Evolutionary conservation across 2,888 invertebrate species (phyloP).

Genomic region (Exephanes ischioxanthus): DNA sequence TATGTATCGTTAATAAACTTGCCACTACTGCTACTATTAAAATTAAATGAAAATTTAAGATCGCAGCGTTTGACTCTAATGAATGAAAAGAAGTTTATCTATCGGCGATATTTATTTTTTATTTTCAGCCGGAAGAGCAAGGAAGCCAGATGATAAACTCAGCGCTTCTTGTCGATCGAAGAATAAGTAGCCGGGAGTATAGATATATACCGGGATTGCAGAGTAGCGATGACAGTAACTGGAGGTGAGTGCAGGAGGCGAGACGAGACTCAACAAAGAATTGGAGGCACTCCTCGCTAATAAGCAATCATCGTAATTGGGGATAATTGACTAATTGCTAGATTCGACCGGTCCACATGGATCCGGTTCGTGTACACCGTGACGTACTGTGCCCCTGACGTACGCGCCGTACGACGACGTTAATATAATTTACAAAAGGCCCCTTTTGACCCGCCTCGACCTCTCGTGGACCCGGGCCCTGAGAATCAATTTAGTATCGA

Average conservation of each 20-base stretch:
- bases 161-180: slow-evolving; percentile 4
- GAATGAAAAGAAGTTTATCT: neutral
- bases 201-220: slow-evolving; percentile 23
- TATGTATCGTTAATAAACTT: too few relatives aligned
- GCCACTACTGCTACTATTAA: too few relatives aligned
- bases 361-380: slow-evolving; percentile 53
- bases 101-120: too few relatives aligned
- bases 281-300: slow-evolving; percentile 63
- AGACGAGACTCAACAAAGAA: slow-evolving; percentile 63
- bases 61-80: neutral
- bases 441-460: slow-evolving; percentile 80
- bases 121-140: neutral
- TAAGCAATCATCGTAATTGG: slow-evolving; percentile 77
- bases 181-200: neutral
- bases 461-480: slow-evolving; percentile 73
- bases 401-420: slow-evolving; percentile 64
- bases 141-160: neutral
- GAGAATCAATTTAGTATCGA: slow-evolving; percentile 81
- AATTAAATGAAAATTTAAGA: neutral
- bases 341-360: slow-evolving; percentile 66
- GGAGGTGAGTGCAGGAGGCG: slow-evolving; percentile 56
- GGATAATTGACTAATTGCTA: slow-evolving; percentile 82
- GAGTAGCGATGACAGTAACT: slow-evolving; percentile 41
- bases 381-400: slow-evolving; percentile 63
- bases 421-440: slow-evolving; percentile 82